These are phyloP conservation scores for Nasonia giraulti DNA, from an alignment of 1,140 invertebrate genomes.

Conservation along the genomic window DNA sequence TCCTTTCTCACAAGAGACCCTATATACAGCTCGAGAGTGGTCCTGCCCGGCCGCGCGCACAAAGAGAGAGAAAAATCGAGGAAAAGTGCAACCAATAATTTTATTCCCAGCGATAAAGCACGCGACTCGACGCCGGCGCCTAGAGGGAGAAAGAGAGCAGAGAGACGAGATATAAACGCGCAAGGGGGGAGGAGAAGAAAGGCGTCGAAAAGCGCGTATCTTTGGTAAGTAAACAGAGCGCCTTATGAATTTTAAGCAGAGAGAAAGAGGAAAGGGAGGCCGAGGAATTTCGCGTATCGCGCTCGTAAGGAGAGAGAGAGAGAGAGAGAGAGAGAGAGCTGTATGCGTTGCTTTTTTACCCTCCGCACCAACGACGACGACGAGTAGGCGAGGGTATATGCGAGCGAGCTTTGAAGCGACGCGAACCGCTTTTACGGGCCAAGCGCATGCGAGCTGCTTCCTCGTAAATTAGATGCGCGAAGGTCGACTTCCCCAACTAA, in stretches of 20 bases:
- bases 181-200: conserved; percentile 20
- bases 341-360: conserved; percentile 1
- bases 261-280: conserved; percentile 54
- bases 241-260: conserved; percentile 72
- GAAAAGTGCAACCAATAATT: conserved; percentile 65
- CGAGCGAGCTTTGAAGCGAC: conserved; percentile 7
- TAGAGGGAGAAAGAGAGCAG: background rate
- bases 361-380: background rate
- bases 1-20: background rate
- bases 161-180: conserved; percentile 9
- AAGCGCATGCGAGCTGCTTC: conserved; percentile 42
- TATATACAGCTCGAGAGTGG: background rate
- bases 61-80: conserved; percentile 17
- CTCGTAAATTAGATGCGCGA: conserved; percentile 39
- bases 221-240: conserved; percentile 72
- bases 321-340: background rate
- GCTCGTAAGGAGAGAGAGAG: background rate
- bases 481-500: conserved; percentile 35
- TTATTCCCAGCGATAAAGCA: conserved; percentile 71
- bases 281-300: conserved; percentile 22
- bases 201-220: conserved; percentile 61
- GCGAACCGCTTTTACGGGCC: conserved; percentile 20
- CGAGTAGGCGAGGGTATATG: no score
- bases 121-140: conserved; percentile 52
- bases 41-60: background rate